These are phyloP conservation scores for Tortrix viridana DNA, from an alignment of 2,888 invertebrate species.

Conservation along the genomic window DNA sequence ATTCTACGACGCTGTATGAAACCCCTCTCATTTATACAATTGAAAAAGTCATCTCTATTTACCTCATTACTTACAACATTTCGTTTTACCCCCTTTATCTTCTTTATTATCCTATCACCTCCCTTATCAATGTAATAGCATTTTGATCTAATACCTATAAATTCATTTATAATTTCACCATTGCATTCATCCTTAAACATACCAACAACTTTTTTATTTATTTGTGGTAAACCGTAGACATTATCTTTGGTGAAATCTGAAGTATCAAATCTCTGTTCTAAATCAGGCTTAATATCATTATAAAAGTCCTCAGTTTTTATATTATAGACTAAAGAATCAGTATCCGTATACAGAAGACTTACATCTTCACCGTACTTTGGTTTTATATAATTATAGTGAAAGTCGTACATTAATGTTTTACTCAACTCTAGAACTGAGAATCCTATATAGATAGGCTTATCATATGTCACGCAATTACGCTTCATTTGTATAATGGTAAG, in stretches of 20 bases:
- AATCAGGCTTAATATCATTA: conserved; percentile 20
- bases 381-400: conserved; percentile 36
- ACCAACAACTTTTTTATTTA: conserved; percentile 12
- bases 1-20: background rate
- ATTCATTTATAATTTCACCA: conserved; percentile 13
- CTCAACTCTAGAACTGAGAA: conserved; percentile 24
- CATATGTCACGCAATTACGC: conserved; percentile 16
- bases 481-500: conserved; percentile 31
- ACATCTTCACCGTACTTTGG: conserved; percentile 6
- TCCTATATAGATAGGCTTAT: conserved; percentile 37
- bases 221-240: background rate
- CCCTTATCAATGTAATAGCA: background rate
- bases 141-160: conserved; percentile 18
- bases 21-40: background rate
- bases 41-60: background rate
- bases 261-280: background rate
- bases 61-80: background rate
- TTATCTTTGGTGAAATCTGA: background rate
- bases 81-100: conserved; percentile 2
- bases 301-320: conserved; percentile 31
- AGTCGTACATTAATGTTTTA: conserved; percentile 35
- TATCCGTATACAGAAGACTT: no score
- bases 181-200: conserved; percentile 32
- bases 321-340: conserved; percentile 38
- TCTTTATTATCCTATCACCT: background rate